phyloP scores from a whole-genome alignment of 2,113 vertebrate species.

The Myodes glareolus region DNA sequence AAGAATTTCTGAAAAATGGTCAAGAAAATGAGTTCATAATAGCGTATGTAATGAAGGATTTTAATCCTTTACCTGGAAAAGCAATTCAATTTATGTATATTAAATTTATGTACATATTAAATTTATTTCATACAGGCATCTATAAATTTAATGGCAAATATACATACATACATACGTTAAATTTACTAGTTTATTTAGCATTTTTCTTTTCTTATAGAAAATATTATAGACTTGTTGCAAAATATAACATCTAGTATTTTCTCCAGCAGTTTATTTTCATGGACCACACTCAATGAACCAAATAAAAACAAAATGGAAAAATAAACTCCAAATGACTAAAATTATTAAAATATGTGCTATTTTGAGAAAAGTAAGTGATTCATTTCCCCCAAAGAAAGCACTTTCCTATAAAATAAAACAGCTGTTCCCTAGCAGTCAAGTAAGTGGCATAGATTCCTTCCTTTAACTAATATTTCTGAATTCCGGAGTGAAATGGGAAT shows the following conservation, averaged over 20 bases:
- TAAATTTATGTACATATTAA: not conserved
- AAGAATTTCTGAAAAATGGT: constrained; percentile 39
- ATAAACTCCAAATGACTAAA: not conserved
- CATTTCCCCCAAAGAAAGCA: not conserved
- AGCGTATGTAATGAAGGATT: not conserved
- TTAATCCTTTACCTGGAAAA: constrained; percentile 22
- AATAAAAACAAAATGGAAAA: constrained; percentile 4
- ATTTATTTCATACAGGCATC: not conserved
- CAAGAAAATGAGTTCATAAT: not conserved
- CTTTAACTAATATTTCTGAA: constrained; percentile 4
- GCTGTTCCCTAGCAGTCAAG: not conserved
- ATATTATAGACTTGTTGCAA: not conserved
- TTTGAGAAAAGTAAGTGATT: not conserved
- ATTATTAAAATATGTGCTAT: not conserved
- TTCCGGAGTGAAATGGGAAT: not conserved
- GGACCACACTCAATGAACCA: not conserved
- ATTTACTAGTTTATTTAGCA: constrained; percentile 8
- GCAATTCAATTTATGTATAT: not conserved
- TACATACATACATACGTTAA: not conserved
- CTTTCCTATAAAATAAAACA: not conserved
- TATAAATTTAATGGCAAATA: not conserved
- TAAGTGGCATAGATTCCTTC: not conserved
- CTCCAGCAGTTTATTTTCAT: not conserved
- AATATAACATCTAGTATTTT: not conserved
- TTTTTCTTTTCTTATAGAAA: constrained; percentile 25